Conservation (phyloP, 2,113 vertebrate species). For the Gnathonemus echidnorhynchus region DNA sequence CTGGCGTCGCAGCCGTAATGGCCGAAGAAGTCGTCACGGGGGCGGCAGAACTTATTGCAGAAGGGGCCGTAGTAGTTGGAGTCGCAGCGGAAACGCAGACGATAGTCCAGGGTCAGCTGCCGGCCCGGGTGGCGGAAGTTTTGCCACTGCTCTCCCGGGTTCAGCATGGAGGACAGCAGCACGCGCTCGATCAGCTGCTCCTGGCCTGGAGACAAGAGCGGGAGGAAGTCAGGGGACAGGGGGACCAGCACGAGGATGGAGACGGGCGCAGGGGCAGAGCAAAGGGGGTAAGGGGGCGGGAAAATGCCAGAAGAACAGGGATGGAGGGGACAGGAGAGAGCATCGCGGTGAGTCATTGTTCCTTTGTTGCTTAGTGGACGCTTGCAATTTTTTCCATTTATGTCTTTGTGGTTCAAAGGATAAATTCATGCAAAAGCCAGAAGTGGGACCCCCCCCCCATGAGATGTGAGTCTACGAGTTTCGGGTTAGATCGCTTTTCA, state of each 20-base stretch:
- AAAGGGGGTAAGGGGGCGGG: not conserved
- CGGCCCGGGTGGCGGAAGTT: constrained; percentile 58
- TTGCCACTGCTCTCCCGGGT: constrained; percentile 67
- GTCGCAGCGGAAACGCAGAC: constrained; percentile 65
- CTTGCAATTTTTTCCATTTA: not conserved
- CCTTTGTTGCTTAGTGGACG: not conserved
- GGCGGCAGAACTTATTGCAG: constrained; percentile 65
- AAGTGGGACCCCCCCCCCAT: not conserved
- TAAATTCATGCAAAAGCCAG: not conserved
- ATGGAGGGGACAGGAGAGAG: not conserved
- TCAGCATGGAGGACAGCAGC: constrained; percentile 67
- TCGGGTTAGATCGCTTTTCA: not conserved
- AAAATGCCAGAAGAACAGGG: not conserved
- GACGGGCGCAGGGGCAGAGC: not conserved
- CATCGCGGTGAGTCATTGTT: not conserved
- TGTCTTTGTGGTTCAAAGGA: not conserved
- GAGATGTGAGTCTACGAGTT: not conserved
- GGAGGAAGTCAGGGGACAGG: not conserved
- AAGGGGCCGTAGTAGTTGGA: constrained; percentile 64
- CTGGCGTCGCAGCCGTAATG: constrained; percentile 68
- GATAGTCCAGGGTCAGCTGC: constrained; percentile 63
- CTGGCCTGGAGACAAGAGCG: constrained; percentile 47
- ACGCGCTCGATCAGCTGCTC: constrained; percentile 64
- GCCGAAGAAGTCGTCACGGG: constrained; percentile 63
- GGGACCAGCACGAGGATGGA: not conserved